Percentiles rank a stretch among this genome's conserved stretches.
phyloP scores from a whole-genome alignment of 2,888 invertebrate genomes.

The Eilema griseolum region DNA sequence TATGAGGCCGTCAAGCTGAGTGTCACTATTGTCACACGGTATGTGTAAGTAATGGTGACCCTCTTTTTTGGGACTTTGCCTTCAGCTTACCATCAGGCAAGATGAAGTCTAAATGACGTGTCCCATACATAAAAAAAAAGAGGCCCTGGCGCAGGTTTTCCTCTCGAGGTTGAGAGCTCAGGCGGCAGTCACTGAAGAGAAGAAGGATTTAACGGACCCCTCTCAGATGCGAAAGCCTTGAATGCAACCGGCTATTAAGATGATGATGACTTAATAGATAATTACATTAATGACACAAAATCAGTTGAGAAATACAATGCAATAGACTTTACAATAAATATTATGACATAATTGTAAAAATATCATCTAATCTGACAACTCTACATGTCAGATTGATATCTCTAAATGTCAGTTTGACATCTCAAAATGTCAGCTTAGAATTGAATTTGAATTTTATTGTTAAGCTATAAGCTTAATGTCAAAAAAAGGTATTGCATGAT shows the following conservation, averaged over 20 bases:
- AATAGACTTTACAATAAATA: not conserved
- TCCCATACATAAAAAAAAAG: too few species aligned
- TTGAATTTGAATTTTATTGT: conserved; percentile 1
- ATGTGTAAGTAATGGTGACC: too few species aligned
- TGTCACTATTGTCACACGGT: too few species aligned
- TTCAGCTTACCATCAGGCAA: too few species aligned
- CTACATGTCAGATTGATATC: not conserved
- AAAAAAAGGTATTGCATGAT: not conserved
- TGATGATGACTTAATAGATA: not conserved
- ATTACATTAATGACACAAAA: not conserved
- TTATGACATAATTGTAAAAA: not conserved
- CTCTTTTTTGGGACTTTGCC: too few species aligned
- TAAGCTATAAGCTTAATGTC: not conserved
- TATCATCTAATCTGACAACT: not conserved
- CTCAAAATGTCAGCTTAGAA: not conserved
- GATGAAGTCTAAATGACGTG: too few species aligned
- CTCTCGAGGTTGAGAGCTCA: too few species aligned
- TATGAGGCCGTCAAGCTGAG: too few species aligned
- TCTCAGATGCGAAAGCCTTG: not conserved
- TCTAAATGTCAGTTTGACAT: conserved; percentile 1
- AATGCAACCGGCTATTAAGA: not conserved
- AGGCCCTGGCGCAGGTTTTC: too few species aligned
- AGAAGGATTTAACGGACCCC: not conserved
- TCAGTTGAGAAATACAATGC: not conserved
- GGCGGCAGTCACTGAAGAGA: too few species aligned